phyloP scores from a whole-genome alignment of 23 tunicate genomes.

The Styela plicata region DNA sequence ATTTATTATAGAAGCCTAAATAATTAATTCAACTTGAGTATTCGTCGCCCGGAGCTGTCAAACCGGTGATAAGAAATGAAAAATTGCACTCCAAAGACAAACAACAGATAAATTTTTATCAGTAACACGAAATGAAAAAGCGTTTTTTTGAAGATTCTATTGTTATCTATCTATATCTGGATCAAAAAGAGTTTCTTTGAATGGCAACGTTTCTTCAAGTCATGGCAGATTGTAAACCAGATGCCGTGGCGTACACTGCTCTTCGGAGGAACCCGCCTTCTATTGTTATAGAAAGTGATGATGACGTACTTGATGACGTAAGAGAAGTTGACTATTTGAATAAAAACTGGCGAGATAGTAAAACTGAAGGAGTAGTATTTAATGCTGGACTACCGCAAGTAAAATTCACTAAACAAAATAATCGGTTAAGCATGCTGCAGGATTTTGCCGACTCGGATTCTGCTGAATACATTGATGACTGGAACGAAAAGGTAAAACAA shows the following conservation, averaged over 20 bases:
- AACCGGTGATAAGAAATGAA: neutral
- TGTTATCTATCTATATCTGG: too few species aligned
- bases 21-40: neutral
- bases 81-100: too few species aligned
- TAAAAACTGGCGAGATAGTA: neutral
- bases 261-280: neutral
- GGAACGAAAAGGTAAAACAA: neutral
- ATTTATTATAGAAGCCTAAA: neutral
- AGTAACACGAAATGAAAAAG: too few species aligned
- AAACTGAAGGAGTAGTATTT: neutral
- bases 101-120: too few species aligned
- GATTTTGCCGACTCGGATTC: conserved; percentile 14
- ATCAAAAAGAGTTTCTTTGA: neutral
- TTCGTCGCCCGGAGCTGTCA: neutral
- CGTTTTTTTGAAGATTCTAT: too few species aligned
- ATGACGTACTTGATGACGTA: neutral
- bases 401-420: neutral
- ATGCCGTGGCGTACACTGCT: neutral
- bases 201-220: neutral
- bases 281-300: neutral
- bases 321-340: neutral
- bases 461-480: conserved; percentile 12
- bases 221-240: conserved; percentile 1
- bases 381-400: neutral
- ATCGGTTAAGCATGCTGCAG: neutral